Evolutionary conservation across 2,888 invertebrate genomes (phyloP).

Genomic region (Formica aserva): DNA sequence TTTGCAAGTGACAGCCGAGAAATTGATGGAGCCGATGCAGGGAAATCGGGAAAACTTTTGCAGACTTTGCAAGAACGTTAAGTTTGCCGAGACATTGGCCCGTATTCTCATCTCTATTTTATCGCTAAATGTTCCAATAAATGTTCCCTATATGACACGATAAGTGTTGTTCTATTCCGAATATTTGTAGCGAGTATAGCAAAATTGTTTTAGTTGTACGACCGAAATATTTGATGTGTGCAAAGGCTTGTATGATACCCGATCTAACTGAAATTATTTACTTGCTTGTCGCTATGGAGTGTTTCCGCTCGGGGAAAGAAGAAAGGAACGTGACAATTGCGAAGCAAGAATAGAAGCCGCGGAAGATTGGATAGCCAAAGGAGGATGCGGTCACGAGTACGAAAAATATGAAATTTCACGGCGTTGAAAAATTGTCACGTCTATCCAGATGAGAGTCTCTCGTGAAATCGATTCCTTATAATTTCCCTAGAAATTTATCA

Average conservation of each 20-base stretch:
- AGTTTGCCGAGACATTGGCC: constrained; percentile 18
- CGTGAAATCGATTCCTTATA: constrained; percentile 54
- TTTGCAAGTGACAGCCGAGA: constrained; percentile 24
- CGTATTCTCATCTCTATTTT: not conserved
- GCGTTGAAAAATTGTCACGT: constrained; percentile 53
- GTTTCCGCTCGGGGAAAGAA: not conserved
- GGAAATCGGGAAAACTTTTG: constrained; percentile 24
- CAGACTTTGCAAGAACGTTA: constrained; percentile 22
- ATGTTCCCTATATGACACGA: not conserved
- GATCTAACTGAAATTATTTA: not conserved
- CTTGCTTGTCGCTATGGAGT: not conserved
- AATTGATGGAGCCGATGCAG: constrained; percentile 32
- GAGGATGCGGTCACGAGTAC: constrained; percentile 48
- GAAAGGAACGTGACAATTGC: constrained; percentile 42
- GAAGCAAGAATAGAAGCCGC: constrained; percentile 24
- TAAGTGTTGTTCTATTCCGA: not conserved
- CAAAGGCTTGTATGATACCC: not conserved
- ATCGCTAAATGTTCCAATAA: not conserved
- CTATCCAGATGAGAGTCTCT: constrained; percentile 42
- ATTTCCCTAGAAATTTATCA: constrained; percentile 54
- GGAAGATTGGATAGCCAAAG: constrained; percentile 22
- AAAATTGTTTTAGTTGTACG: not conserved
- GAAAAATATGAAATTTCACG: constrained; percentile 67
- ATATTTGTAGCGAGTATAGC: not conserved
- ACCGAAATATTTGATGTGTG: not conserved